Evolutionary conservation across 2,113 vertebrate genomes (phyloP), one percentile per base, ranked within the genome.

Genomic region (Cebidichthys violaceus): DNA sequence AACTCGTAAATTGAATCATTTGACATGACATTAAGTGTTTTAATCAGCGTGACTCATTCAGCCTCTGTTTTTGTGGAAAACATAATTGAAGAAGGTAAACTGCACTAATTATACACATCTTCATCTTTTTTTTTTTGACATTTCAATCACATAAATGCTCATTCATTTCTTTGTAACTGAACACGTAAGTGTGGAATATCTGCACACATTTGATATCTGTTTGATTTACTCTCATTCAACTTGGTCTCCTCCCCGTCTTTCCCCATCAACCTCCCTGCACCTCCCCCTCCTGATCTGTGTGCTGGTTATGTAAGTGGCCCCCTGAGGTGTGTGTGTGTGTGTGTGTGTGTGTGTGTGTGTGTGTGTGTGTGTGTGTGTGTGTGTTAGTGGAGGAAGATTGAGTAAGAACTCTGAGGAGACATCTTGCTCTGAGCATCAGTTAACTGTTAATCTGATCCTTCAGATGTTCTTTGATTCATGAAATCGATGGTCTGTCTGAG

Each of bases 291-390:
- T 57, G 29, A 83, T 70, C 70, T 22, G 45, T 74, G 54, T 47
- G 29, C 70, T 60, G 29, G 71, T 92, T 87, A 92, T 83, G 73
- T 87, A 92, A 90, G 75, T 75, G 31, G 41, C 67, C 81, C 86
- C 82, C 78, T 35, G 83, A 82, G 84, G 70, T 64, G 61, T 61
- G 55, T 57, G 24, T 57, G 55, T 33, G 59, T 61, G 31, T 35
- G 59, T 61, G 29, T 61, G 59, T 20, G 59, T 33, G 31, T 35
- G 31, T 62, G 31, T 62, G 60, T 59, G 59, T 39, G n/a, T 59
- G 24, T 72, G 50, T 60, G 15, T 68, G 15, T 67, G 65, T 65
- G 29, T 29, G 27, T 20, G 60, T 22, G 24, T 50, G 45, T 22
- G 39, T 50, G 67, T 50, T 1, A 6, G 55, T 59, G 13, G 2